Evolutionary conservation across 2,888 invertebrate species (phyloP).

Genomic region (Calliopum simillimum): DNA sequence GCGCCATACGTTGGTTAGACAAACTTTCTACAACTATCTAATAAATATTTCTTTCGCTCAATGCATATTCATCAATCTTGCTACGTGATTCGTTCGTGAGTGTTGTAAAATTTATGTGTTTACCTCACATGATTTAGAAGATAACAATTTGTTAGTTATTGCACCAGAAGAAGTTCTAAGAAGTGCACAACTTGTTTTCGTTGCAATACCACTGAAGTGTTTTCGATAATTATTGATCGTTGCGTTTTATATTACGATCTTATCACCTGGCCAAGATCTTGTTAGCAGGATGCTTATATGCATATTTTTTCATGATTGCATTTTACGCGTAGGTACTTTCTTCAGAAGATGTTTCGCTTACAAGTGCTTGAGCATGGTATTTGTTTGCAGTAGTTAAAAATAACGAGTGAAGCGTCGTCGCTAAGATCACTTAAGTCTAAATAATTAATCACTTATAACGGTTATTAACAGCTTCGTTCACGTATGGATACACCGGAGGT

Average conservation of each 20-base stretch:
- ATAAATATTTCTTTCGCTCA: neutral
- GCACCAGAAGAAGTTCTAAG: conserved; percentile 2
- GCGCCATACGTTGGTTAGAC: neutral
- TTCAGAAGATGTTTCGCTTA: neutral
- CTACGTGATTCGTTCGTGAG: neutral
- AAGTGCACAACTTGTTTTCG: neutral
- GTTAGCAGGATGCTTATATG: neutral
- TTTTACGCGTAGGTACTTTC: neutral
- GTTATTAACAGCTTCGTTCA: conserved; percentile 8
- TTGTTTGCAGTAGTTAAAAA: neutral
- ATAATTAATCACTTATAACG: conserved; percentile 34
- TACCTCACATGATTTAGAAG: conserved; percentile 47
- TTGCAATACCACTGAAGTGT: conserved; percentile 34
- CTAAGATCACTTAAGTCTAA: conserved; percentile 12
- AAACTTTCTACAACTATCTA: conserved; percentile 10
- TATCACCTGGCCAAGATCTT: conserved; percentile 9
- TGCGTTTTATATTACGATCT: conserved; percentile 14
- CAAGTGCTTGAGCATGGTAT: neutral
- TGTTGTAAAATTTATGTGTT: conserved; percentile 43
- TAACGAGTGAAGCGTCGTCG: neutral
- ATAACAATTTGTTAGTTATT: conserved; percentile 38
- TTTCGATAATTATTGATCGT: conserved; percentile 40
- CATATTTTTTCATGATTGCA: neutral
- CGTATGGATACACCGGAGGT: too few species aligned
- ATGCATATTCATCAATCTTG: neutral